Conservation (phyloP, 2,797 vertebrate species). For the Megalops cyprinoides region DNA sequence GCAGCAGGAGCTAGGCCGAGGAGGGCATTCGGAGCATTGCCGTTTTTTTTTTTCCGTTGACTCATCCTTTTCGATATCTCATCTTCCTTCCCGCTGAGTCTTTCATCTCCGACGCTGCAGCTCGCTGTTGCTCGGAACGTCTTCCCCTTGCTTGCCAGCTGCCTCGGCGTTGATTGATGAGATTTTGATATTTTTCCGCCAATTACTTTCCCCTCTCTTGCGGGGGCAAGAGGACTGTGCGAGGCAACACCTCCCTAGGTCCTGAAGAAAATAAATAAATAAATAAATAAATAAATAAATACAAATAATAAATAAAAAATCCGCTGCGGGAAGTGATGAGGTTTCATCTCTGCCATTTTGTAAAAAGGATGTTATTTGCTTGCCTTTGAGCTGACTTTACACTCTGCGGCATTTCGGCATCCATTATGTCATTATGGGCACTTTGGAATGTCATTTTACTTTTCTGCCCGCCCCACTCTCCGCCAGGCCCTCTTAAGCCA, state of each 20-base stretch:
- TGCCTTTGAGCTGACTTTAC: neutral
- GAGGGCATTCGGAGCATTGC: too few species aligned
- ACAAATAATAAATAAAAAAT: neutral
- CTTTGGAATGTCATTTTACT: neutral
- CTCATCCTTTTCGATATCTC: neutral
- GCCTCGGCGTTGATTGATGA: neutral
- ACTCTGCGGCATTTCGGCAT: neutral
- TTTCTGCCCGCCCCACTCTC: neutral
- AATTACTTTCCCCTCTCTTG: neutral
- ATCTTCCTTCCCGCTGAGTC: neutral
- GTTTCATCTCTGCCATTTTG: neutral
- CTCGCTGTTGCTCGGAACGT: neutral
- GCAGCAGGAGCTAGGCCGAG: neutral
- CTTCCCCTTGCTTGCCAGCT: neutral
- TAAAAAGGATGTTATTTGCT: neutral
- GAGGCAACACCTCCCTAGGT: neutral
- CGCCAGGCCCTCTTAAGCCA: neutral
- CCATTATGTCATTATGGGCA: neutral
- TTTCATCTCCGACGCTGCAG: neutral
- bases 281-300: neutral
- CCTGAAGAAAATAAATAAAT: neutral
- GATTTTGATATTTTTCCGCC: neutral
- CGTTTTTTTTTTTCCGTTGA: slow-evolving; percentile 5
- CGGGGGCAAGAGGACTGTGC: too few species aligned
- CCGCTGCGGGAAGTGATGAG: neutral